Percentiles rank a stretch among this genome's conserved stretches.
These are phyloP conservation scores for Calyptomena viridis DNA, from an alignment of 2,113 vertebrate genomes.

Conservation along the genomic window DNA sequence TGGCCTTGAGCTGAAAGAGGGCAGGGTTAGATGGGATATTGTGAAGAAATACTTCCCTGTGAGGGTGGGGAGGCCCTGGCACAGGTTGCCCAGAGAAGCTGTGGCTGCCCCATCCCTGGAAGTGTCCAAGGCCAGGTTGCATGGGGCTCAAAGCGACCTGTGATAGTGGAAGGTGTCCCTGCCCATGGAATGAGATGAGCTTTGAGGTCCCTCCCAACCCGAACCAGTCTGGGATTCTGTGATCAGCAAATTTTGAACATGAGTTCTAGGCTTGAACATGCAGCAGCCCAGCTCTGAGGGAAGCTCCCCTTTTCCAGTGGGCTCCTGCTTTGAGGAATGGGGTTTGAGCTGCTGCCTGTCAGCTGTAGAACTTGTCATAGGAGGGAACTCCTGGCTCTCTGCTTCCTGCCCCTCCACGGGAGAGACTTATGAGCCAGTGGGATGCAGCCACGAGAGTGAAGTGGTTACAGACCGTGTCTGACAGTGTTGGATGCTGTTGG, in stretches of 20 bases:
- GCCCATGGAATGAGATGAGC: background rate
- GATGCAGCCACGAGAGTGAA: background rate
- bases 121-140: background rate
- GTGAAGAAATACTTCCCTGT: background rate
- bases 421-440: accelerated
- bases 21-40: background rate
- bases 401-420: background rate
- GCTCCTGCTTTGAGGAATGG: background rate
- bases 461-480: background rate
- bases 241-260: background rate
- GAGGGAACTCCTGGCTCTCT: background rate
- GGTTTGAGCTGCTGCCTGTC: background rate
- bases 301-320: background rate
- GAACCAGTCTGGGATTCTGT: background rate
- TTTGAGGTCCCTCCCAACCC: background rate
- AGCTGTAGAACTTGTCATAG: accelerated
- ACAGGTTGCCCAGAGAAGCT: background rate
- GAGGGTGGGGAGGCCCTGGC: background rate
- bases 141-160: accelerated
- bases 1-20: background rate
- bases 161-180: accelerated
- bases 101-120: background rate
- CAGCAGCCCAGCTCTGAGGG: background rate
- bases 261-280: accelerated
- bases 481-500: background rate